These are phyloP conservation scores for Phallusia fumigata DNA, from an alignment of 23 tunicate species.

Conservation along the genomic window DNA sequence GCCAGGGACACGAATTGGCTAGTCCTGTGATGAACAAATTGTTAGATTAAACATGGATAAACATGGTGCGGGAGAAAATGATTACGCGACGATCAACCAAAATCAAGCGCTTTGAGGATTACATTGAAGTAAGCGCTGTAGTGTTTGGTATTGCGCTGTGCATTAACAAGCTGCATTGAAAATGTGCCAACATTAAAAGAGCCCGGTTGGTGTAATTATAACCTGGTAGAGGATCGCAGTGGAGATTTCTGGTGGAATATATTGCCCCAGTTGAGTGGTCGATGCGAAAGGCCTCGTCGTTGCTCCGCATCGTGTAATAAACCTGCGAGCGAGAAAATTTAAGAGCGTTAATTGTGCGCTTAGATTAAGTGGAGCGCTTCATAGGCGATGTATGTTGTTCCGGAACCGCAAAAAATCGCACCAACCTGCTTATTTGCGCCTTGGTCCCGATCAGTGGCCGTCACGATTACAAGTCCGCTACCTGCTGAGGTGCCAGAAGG, in stretches of 20 bases:
- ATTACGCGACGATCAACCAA: too few relatives aligned
- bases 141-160: too few relatives aligned
- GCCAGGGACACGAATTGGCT: neutral
- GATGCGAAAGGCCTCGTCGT: conserved; percentile 23
- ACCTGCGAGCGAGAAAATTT: conserved; percentile 5
- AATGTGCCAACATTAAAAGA: too few relatives aligned
- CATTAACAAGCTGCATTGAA: too few relatives aligned
- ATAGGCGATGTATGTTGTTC: neutral
- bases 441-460: conserved; percentile 46
- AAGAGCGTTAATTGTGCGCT: too few relatives aligned
- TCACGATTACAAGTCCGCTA: conserved; percentile 7
- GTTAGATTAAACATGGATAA: too few relatives aligned
- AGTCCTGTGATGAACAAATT: neutral
- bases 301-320: conserved; percentile 9
- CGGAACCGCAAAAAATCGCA: neutral
- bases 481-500: conserved; percentile 17
- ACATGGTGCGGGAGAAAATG: too few relatives aligned
- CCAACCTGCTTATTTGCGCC: conserved; percentile 41
- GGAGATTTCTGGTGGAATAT: conserved; percentile 14
- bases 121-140: too few relatives aligned
- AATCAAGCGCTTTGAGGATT: too few relatives aligned
- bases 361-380: neutral
- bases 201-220: too few relatives aligned
- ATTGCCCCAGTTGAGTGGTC: conserved; percentile 54
- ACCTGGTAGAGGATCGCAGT: conserved; percentile 12